Percentiles rank a stretch among this genome's conserved stretches.
Evolutionary conservation across 2,113 vertebrate species (phyloP).

Genomic region (Neotragus pygmaeus): DNA sequence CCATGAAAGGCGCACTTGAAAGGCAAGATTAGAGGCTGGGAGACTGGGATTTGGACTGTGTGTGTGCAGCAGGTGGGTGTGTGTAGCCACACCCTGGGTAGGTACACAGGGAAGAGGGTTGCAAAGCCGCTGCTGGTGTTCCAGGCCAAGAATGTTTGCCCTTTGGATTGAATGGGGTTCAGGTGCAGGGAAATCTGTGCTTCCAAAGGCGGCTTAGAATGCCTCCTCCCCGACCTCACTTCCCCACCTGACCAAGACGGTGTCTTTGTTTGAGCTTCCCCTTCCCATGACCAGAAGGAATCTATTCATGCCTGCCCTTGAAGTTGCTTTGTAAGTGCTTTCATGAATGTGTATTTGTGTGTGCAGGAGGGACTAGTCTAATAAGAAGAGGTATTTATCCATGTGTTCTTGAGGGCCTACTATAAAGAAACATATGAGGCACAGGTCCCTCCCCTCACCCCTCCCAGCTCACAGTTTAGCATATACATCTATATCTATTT

Average conservation of each 20-base stretch:
- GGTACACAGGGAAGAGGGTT: slow-evolving; percentile 31
- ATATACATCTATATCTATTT: background rate
- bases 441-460: background rate
- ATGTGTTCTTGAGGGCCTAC: background rate
- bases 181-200: background rate
- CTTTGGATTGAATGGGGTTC: slow-evolving; percentile 52
- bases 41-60: background rate
- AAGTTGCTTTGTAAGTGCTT: slow-evolving; percentile 29
- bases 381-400: background rate
- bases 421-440: background rate
- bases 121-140: slow-evolving; percentile 20
- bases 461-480: background rate
- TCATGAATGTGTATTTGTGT: background rate
- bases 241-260: background rate
- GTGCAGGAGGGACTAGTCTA: background rate
- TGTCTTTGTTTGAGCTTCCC: background rate
- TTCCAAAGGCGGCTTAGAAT: slow-evolving; percentile 10
- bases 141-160: slow-evolving; percentile 62
- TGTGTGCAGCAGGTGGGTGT: background rate
- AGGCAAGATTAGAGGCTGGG: slow-evolving; percentile 24
- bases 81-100: slow-evolving; percentile 27
- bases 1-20: slow-evolving; percentile 39
- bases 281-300: background rate
- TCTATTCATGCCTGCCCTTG: background rate
- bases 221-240: background rate